Conservation (phyloP, 2,888 invertebrate genomes). For the Drosophila engyochracea region DNA sequence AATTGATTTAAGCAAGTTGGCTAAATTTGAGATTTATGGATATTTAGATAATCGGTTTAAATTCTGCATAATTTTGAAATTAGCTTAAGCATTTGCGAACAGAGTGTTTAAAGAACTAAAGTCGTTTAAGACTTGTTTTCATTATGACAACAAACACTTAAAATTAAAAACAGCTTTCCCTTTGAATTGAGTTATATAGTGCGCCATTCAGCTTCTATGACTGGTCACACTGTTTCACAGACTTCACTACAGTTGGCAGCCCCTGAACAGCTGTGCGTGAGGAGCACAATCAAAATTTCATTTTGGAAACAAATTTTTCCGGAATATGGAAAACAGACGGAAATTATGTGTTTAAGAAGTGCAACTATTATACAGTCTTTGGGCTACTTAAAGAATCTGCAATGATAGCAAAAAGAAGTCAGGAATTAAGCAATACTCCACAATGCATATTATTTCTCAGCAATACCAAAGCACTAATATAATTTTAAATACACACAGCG, state of each 20-base stretch:
- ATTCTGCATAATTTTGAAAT: background rate
- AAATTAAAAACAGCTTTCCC: background rate
- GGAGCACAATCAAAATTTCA: background rate
- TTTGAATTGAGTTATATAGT: background rate
- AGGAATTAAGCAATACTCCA: no score
- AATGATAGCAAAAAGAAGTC: background rate
- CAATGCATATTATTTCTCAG: background rate
- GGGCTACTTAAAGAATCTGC: background rate
- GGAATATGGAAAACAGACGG: background rate
- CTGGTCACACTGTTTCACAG: background rate
- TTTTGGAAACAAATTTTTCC: background rate
- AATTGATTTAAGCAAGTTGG: background rate
- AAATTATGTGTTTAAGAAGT: background rate
- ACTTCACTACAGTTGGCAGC: background rate
- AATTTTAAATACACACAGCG: background rate
- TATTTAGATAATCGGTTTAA: background rate
- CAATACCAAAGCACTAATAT: background rate
- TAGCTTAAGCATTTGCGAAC: background rate
- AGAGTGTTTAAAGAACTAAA: background rate
- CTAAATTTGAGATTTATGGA: no score
- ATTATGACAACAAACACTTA: background rate
- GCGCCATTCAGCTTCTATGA: background rate
- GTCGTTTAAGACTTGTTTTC: background rate
- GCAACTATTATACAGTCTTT: background rate
- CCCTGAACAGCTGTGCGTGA: slow-evolving; percentile 25